Base-by-base conservation (phyloP, 2,113 vertebrate species). In the Muntiacus reevesi region DNA sequence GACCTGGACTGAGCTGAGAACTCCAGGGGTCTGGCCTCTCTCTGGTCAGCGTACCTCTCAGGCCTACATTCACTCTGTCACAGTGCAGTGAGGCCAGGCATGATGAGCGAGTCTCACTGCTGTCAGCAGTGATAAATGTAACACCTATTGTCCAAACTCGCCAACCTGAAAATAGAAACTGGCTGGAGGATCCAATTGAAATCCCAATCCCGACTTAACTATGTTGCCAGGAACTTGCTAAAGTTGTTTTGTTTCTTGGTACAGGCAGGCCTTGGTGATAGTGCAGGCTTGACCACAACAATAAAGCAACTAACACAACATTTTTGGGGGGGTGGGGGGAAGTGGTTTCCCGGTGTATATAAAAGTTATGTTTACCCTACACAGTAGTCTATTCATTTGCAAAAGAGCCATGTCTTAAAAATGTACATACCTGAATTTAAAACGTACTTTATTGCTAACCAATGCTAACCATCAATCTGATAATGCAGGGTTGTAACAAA, bases 91-190 rank as follows among this genome's bases (percentile, higher is more conserved):
- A 40, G 45, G 47, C 13, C 25, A 60, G 14, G 27, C 78, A 45
- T 50, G 62, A 36, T 62, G 23, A 30, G 28, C 2, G 28, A 85
- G 25, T 78, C 60, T 96, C 14, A 16, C 9, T 84, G 64, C 54
- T 93, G 62, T 67, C 87, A 50, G 6, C 27, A 81, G 16, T 86
- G 67, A 90, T 59, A 28, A 67, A 89, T 21, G 3, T 90, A 54
- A 55, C 30, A 57, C 27, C 64, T 47, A 47, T 62, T 67, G 12
- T n/a, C 30, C 86, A 86, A 86, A 43, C 6, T 67, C 50, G 30
- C 62, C 88, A 62, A 89, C 15, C 71, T 91, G 40, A 71, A 96
- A 91, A 90, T 81, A 79, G 81, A 67, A 85, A 27, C 21, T 87
- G 28, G 7, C 17, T 67, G 60, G 23, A 91, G 40, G 27, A 81